Evolutionary conservation across 2,113 vertebrate species (phyloP).

Genomic region (Gavia stellata): DNA sequence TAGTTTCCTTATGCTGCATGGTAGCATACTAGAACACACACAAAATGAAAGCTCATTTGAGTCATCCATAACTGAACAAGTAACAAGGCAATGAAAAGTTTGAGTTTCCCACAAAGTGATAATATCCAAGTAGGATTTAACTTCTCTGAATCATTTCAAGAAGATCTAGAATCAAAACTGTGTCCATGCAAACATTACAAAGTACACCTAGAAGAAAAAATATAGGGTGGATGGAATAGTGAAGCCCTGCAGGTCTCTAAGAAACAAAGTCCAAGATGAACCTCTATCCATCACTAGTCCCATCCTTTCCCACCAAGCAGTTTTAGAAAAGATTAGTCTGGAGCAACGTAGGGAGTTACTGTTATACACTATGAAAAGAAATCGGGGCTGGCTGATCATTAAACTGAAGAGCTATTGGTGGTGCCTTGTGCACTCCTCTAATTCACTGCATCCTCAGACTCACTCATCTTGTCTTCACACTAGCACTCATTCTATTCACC

Average conservation of each 20-base stretch:
- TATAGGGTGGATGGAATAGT: fast-evolving
- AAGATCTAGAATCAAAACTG: not conserved
- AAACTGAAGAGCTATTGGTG: not conserved
- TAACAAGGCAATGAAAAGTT: not conserved
- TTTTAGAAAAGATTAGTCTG: not conserved
- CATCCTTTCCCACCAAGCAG: not conserved
- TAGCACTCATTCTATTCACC: not conserved
- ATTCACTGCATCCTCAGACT: not conserved
- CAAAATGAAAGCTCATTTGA: not conserved
- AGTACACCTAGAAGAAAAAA: not conserved
- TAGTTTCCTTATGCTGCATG: not conserved
- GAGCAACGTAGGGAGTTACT: not conserved
- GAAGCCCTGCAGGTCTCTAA: not conserved
- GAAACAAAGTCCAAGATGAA: not conserved
- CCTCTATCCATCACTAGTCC: not conserved
- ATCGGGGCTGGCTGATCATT: not conserved
- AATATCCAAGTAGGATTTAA: not conserved
- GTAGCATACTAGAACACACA: not conserved
- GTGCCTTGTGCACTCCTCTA: not conserved
- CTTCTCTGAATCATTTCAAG: not conserved
- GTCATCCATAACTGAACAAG: not conserved
- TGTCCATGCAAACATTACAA: not conserved
- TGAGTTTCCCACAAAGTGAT: not conserved
- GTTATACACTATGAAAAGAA: not conserved
- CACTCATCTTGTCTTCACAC: not conserved